These are phyloP conservation scores for Heterochromis multidens DNA, from an alignment of 2,113 vertebrate species.

Conservation along the genomic window DNA sequence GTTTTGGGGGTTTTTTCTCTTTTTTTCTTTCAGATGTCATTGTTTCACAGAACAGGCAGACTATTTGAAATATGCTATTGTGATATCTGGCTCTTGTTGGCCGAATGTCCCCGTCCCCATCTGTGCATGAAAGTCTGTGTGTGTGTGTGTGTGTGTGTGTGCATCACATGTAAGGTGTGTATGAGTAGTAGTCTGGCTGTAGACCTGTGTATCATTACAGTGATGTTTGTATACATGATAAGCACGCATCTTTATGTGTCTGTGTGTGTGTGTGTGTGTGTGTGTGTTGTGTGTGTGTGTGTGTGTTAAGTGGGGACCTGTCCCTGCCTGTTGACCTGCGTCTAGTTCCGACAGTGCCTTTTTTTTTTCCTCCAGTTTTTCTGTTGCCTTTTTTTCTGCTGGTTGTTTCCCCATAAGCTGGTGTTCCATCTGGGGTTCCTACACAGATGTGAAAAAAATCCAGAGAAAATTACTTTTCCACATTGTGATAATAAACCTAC, in stretches of 20 bases:
- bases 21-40: not conserved
- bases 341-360: slow-evolving; percentile 92
- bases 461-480: not conserved
- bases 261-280: not conserved
- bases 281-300: not conserved
- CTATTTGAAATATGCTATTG: not conserved
- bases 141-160: not conserved
- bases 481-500: not conserved
- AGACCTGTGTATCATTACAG: not conserved
- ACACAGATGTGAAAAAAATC: not conserved
- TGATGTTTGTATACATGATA: not conserved
- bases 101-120: not conserved
- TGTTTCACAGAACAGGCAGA: slow-evolving; percentile 16
- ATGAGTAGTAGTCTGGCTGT: not conserved
- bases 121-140: not conserved
- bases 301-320: not conserved
- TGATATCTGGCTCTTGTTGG: slow-evolving; percentile 8
- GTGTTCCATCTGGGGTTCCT: slow-evolving; percentile 32
- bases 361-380: slow-evolving; percentile 62
- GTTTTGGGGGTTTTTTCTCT: not conserved
- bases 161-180: slow-evolving; percentile 4
- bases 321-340: slow-evolving; percentile 25
- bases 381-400: slow-evolving; percentile 61
- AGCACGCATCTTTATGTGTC: fast-evolving
- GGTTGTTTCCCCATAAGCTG: slow-evolving; percentile 36